phyloP scores from a whole-genome alignment of 2,113 vertebrate species.

The Malurus cyaneus region DNA sequence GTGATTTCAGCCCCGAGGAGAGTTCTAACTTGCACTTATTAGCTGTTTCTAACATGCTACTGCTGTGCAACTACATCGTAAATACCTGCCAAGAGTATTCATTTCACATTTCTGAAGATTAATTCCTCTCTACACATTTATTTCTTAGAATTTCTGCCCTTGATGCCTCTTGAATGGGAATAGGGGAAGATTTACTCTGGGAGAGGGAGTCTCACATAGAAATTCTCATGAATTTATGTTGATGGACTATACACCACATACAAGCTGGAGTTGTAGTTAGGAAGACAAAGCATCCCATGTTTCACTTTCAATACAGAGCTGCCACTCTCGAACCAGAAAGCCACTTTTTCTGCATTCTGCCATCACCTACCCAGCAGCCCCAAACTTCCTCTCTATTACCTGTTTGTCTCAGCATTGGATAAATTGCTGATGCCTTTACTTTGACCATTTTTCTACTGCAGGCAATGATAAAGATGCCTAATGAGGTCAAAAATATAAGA shows the following conservation, averaged over 20 bases:
- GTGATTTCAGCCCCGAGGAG: neutral
- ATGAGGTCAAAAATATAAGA: neutral
- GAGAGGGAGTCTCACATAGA: neutral
- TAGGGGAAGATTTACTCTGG: neutral
- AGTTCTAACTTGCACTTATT: slow-evolving; percentile 5
- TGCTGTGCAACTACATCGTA: neutral
- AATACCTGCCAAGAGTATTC: slow-evolving; percentile 1
- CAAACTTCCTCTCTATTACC: neutral
- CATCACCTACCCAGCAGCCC: neutral
- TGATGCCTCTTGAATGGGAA: neutral
- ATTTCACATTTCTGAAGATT: neutral
- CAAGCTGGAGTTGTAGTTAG: neutral
- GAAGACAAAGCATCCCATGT: neutral
- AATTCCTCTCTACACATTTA: neutral
- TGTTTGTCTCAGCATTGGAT: neutral
- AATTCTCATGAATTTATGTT: neutral
- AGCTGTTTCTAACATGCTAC: neutral
- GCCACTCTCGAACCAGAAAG: neutral
- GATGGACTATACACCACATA: neutral
- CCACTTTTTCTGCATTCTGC: neutral
- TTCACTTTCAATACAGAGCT: neutral
- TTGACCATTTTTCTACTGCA: neutral
- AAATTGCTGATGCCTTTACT: neutral
- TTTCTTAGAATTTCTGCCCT: neutral
- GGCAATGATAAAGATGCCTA: neutral